Evolutionary conservation across 2,888 invertebrate species (phyloP).

Genomic region (Homarus gammarus): DNA sequence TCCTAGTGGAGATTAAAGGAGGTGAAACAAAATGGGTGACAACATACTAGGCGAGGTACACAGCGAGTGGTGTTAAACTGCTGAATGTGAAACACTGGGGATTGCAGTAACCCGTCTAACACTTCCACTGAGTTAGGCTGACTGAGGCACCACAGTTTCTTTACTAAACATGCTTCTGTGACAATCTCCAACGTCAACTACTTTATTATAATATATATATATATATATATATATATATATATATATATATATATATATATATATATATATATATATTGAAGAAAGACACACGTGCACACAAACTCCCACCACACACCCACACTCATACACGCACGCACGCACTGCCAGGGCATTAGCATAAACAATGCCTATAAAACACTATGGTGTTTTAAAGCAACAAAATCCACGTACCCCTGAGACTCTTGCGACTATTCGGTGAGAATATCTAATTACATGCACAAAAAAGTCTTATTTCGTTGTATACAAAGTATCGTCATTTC

Average conservation of each 20-base stretch:
- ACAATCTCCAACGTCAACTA: no score
- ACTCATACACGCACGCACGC: neutral
- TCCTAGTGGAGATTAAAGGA: neutral
- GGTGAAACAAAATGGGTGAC: neutral
- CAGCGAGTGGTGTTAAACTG: neutral
- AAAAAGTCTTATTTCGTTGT: constrained; percentile 29
- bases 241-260: neutral
- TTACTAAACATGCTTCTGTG: no score
- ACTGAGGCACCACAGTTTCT: no score
- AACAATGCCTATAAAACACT: constrained; percentile 37
- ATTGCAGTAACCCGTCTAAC: no score
- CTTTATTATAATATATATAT: no score
- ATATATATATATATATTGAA: neutral
- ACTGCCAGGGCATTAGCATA: constrained; percentile 8
- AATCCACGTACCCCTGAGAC: neutral
- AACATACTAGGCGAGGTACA: neutral
- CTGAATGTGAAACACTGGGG: no score
- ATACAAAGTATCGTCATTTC: constrained; percentile 48
- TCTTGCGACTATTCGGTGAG: neutral
- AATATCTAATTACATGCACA: constrained; percentile 34
- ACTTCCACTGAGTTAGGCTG: no score
- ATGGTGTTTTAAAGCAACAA: constrained; percentile 11
- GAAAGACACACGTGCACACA: no score
- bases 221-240: no score
- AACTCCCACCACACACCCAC: neutral